A percentile compares a stretch with the other conserved stretches of the same genome.
These are phyloP conservation scores for Melanocharis versteri DNA, from an alignment of 2,113 vertebrate species.

Conservation along the genomic window DNA sequence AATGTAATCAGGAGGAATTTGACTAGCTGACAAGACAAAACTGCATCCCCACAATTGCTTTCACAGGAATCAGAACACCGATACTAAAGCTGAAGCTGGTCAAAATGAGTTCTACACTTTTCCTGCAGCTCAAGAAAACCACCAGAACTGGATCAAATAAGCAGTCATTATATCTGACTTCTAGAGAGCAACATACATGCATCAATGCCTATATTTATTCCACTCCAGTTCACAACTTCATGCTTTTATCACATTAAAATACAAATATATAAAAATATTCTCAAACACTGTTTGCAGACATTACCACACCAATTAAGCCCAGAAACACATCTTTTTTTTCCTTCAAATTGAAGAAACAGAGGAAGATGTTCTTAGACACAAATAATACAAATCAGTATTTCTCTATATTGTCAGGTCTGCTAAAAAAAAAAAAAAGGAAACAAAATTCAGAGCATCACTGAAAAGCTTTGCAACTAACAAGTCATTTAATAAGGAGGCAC, in stretches of 20 bases:
- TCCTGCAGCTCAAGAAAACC: background rate
- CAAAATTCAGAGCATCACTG: conserved; percentile 4
- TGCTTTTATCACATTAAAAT: background rate
- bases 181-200: background rate
- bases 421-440: background rate
- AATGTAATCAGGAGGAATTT: background rate
- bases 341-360: background rate
- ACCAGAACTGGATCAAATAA: background rate
- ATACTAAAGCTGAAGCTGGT: background rate
- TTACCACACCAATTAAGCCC: background rate
- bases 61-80: background rate
- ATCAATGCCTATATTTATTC: background rate
- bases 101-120: background rate
- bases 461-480: background rate
- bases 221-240: background rate
- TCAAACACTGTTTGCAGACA: background rate
- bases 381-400: background rate
- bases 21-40: background rate
- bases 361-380: background rate
- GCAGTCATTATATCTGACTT: background rate
- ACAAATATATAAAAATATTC: background rate
- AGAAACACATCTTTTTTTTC: background rate
- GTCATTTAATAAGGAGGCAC: background rate
- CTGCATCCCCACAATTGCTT: background rate
- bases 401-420: background rate